These are phyloP conservation scores for Tiliacea aurago DNA, from an alignment of 2,888 invertebrate species.

Conservation along the genomic window DNA sequence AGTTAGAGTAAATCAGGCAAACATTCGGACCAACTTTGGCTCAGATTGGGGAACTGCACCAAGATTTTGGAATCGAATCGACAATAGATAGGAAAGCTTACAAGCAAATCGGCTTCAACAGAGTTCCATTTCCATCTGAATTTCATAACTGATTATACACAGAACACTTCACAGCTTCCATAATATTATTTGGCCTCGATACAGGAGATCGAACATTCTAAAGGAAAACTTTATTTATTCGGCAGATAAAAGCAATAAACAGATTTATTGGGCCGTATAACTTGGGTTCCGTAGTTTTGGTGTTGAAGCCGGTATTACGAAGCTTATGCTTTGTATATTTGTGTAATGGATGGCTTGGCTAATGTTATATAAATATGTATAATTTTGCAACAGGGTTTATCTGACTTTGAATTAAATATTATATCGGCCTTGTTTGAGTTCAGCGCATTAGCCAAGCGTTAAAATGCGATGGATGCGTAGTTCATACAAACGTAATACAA, in stretches of 20 bases:
- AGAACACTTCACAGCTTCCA: constrained; percentile 13
- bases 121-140: constrained; percentile 21
- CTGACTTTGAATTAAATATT: constrained; percentile 11
- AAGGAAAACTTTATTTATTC: constrained; percentile 38
- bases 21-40: constrained; percentile 16
- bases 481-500: no score
- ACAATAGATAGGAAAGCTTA: constrained; percentile 13
- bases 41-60: background rate
- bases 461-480: no score
- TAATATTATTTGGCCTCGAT: constrained; percentile 8
- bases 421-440: background rate
- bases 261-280: constrained; percentile 44
- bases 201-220: constrained; percentile 24
- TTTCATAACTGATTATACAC: constrained; percentile 25
- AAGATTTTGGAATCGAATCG: constrained; percentile 24
- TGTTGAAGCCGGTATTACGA: constrained; percentile 23
- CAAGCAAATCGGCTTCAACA: constrained; percentile 24
- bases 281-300: constrained; percentile 45
- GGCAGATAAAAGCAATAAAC: constrained; percentile 30
- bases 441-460: no score
- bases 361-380: background rate
- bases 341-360: constrained; percentile 24
- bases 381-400: background rate
- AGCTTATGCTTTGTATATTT: constrained; percentile 26
- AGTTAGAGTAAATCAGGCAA: background rate